Conservation (phyloP, 2,797 vertebrate species). For the Tympanoctomys barrerae region DNA sequence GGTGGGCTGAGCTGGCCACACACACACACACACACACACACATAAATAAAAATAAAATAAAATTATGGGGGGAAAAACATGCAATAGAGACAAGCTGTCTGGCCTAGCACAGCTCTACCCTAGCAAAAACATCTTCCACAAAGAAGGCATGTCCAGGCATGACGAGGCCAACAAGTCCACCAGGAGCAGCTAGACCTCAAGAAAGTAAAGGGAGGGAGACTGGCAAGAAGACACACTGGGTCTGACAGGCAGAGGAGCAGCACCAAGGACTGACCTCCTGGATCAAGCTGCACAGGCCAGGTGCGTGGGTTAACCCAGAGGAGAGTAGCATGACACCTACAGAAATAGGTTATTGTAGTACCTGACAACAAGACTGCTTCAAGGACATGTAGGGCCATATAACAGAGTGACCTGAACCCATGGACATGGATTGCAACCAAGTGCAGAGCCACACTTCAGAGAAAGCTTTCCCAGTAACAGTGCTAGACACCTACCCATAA, state of each 20-base stretch:
- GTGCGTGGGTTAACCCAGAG: not conserved
- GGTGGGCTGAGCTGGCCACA: too few relatives aligned
- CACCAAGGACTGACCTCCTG: not conserved
- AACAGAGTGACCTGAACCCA: not conserved
- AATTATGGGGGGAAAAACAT: too few relatives aligned
- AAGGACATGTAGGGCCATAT: not conserved
- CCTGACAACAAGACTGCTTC: not conserved
- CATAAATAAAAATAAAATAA: too few relatives aligned
- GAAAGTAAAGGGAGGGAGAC: not conserved
- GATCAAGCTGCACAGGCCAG: not conserved
- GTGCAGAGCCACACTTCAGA: not conserved
- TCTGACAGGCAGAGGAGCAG: not conserved
- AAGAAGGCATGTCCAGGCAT: not conserved
- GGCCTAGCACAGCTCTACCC: not conserved
- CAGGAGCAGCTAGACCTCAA: not conserved
- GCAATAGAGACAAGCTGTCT: not conserved
- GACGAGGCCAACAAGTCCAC: not conserved
- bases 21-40: too few relatives aligned
- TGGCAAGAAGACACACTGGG: not conserved
- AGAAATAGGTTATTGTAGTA: not conserved
- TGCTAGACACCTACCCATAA: not conserved
- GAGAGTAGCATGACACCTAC: not conserved
- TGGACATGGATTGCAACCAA: not conserved
- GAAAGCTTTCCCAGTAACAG: not conserved
- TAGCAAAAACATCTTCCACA: not conserved